A percentile compares a stretch with the other conserved stretches of the same genome.
phyloP scores from a whole-genome alignment of 2,113 vertebrate species.

The Camelus bactrianus region DNA sequence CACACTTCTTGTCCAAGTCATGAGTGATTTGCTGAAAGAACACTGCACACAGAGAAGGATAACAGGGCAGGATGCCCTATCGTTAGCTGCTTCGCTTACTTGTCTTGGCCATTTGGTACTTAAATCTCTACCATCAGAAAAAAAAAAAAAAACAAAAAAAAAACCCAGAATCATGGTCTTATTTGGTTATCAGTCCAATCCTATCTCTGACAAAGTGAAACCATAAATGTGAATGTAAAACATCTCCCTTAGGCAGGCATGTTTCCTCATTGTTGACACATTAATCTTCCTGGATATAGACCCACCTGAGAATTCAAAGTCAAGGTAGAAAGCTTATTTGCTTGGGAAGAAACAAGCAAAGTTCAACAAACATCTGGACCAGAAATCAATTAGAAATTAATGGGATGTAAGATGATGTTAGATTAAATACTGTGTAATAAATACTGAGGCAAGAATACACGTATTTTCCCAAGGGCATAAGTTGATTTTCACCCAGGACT shows the following conservation, averaged over 20 bases:
- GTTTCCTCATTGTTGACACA: not conserved
- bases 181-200: not conserved
- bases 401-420: not conserved
- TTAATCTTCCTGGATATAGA: not conserved
- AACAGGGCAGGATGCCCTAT: not conserved
- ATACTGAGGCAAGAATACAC: not conserved
- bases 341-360: not conserved
- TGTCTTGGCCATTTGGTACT: not conserved
- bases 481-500: not conserved
- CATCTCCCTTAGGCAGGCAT: not conserved
- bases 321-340: not conserved
- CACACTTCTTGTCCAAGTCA: constrained; percentile 6
- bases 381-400: not conserved
- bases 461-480: not conserved
- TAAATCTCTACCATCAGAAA: not conserved
- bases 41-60: not conserved
- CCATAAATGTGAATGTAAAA: not conserved
- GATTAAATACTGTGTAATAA: not conserved
- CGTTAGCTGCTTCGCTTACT: not conserved
- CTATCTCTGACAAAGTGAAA: not conserved
- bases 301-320: not conserved
- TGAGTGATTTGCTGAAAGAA: constrained; percentile 54
- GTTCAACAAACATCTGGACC: not conserved
- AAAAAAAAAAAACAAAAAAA: not conserved
- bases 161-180: not conserved